phyloP scores from a whole-genome alignment of 2,113 vertebrate species.

The Scomber japonicus region DNA sequence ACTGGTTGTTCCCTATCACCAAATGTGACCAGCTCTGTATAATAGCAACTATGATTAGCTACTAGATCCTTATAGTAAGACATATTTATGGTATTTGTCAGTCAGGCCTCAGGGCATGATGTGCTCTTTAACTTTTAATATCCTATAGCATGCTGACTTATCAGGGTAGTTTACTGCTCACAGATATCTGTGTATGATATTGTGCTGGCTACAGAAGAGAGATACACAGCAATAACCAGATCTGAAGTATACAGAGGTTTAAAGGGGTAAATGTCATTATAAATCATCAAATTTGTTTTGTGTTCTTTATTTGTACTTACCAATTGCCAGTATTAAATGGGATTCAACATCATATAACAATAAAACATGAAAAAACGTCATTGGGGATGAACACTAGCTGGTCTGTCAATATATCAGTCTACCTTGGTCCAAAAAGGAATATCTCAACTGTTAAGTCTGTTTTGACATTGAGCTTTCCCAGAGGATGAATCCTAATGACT shows the following conservation, averaged over 20 bases:
- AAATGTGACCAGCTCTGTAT: conserved; percentile 39
- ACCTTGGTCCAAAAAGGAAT: no score
- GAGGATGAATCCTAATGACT: no score
- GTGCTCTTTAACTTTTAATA: conserved; percentile 41
- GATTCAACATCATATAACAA: no score
- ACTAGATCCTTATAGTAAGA: conserved; percentile 23
- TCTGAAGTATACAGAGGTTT: not conserved
- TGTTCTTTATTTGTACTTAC: not conserved
- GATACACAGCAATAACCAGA: not conserved
- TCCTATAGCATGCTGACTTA: conserved; percentile 9
- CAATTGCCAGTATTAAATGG: no score
- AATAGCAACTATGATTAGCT: conserved; percentile 48
- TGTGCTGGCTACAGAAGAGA: not conserved
- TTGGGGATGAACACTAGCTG: no score
- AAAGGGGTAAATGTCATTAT: not conserved
- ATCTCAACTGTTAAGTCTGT: no score
- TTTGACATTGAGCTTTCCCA: no score
- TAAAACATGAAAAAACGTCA: no score
- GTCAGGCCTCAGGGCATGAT: conserved; percentile 13
- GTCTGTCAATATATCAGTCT: no score
- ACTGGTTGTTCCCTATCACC: conserved; percentile 25
- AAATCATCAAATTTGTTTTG: not conserved
- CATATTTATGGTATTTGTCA: conserved; percentile 25
- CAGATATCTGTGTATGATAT: conserved; percentile 11
- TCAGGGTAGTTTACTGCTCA: conserved; percentile 4